These are phyloP conservation scores for Blastobasis adustella DNA, from an alignment of 2,888 invertebrate species.

Conservation along the genomic window DNA sequence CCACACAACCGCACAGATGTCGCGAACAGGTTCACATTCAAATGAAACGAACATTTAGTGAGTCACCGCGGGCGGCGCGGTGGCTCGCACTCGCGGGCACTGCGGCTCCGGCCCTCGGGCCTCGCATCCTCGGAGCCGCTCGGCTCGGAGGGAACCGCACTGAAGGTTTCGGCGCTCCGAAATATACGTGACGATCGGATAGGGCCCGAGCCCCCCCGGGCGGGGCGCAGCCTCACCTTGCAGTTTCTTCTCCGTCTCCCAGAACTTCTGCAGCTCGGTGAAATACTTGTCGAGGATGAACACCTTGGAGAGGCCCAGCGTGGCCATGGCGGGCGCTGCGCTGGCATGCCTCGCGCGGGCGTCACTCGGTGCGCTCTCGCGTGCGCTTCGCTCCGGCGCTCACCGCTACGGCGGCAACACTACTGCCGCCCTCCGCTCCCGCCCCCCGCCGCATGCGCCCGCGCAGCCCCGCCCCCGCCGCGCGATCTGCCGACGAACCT, in stretches of 20 bases:
- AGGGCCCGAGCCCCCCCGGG: not conserved
- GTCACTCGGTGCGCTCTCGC: slow-evolving; percentile 41
- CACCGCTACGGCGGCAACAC: slow-evolving; percentile 26
- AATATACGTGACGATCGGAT: too few species aligned
- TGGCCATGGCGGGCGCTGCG: slow-evolving; percentile 85
- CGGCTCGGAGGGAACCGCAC: slow-evolving; percentile 3
- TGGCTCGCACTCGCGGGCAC: not conserved
- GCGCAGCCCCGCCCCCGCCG: slow-evolving; percentile 11
- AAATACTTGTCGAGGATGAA: slow-evolving; percentile 98
- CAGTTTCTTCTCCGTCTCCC: slow-evolving; percentile 96
- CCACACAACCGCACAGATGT: not conserved
- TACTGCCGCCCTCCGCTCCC: slow-evolving; percentile 16
- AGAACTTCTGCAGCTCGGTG: slow-evolving; percentile 96
- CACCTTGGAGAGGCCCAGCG: slow-evolving; percentile 96
- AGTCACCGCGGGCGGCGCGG: not conserved
- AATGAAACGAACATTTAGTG: slow-evolving; percentile 2
- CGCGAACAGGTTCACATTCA: slow-evolving; percentile 1
- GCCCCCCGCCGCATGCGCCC: slow-evolving; percentile 12
- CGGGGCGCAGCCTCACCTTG: slow-evolving; percentile 82
- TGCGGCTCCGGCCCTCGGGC: not conserved
- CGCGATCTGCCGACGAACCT: slow-evolving; percentile 12
- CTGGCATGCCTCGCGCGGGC: slow-evolving; percentile 43
- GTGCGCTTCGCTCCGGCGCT: slow-evolving; percentile 28
- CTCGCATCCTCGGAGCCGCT: not conserved
- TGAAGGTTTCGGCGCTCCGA: slow-evolving; percentile 7